Evolutionary conservation across 2,797 vertebrate genomes (phyloP).

Genomic region (Gymnothorax reevesii): DNA sequence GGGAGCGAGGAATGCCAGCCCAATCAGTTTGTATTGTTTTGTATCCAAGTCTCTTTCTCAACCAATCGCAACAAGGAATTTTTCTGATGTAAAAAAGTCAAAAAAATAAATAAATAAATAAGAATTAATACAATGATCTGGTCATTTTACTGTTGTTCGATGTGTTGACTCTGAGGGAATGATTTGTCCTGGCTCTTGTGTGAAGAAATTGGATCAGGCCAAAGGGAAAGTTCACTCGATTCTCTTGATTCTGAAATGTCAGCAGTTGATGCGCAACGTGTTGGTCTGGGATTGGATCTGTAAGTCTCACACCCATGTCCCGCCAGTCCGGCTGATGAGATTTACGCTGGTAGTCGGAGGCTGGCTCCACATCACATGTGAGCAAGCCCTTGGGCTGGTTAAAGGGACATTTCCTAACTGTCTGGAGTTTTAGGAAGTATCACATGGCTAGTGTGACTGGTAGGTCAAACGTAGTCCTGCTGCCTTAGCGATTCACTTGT

Average conservation of each 20-base stretch:
- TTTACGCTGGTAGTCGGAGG: not conserved
- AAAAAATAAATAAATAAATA: not conserved
- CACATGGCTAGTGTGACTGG: not conserved
- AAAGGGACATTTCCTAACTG: not conserved
- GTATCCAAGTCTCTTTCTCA: not conserved
- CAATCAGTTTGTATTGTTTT: not conserved
- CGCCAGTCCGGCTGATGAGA: slow-evolving; percentile 3
- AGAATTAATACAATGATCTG: not conserved
- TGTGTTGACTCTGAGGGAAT: not conserved
- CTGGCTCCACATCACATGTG: not conserved
- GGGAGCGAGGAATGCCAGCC: not conserved
- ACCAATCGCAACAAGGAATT: not conserved
- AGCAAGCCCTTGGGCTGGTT: not conserved
- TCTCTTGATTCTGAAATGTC: not conserved
- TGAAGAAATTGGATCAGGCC: not conserved
- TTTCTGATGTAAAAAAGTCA: not conserved
- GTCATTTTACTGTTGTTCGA: not conserved
- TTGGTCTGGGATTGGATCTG: not conserved
- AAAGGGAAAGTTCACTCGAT: not conserved
- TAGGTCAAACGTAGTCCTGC: not conserved
- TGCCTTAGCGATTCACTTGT: not conserved
- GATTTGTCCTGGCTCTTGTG: not conserved
- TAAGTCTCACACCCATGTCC: not conserved
- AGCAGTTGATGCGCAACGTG: not conserved
- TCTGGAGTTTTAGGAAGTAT: not conserved